Base-by-base conservation (phyloP, 2,888 invertebrate genomes). In the Drosophila atripex region DNA sequence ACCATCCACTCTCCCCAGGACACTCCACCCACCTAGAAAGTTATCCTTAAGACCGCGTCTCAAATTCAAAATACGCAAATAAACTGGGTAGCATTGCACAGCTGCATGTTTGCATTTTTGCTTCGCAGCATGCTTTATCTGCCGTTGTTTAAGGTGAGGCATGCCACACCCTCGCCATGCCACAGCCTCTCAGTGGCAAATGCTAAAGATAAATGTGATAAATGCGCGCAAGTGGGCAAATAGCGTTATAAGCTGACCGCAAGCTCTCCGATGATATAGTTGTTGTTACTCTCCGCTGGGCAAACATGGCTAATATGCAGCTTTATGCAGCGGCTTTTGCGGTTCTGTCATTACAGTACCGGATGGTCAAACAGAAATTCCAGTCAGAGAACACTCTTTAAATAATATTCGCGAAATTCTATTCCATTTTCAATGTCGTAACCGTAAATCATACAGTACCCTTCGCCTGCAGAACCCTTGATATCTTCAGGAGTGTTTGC, bases 221-320 rank as follows among this genome's bases (percentile, higher is more conserved):
- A 80, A 82, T 85, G 73, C 52, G 87, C 71, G 68, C 71, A 70
- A 76, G 68, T 74, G 85, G 72, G 73, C 82, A 80, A 85, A 80
- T 71, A 84, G 76, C 72, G 85, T 61, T 84, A 78, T 86, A 82
- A 82, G 80, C 80, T 80, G 87, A 84, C 87, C 80, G 47, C 80
- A 86, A 86, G 74, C 76, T 76, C 52, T 71, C 54, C 49, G 45
- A 56, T 64, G 63, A 56, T 78, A 55, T 46, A 60, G 61, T 58
- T 49, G 57, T 61, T 76, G 60, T 52, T 43, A 14, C 45, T 71
- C 21, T 8, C 21, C 59, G 41, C 51, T 64, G 45, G 41, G 30
- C 57, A 54, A 73, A 70, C 66, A 68, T 54, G 51, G 64, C 71
- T 86, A 73, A 79, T 73, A 50, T 61, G 63, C 47, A 54, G 56